Percentiles rank a stretch among this genome's conserved stretches.
These are phyloP conservation scores for Zaprionus vittiger DNA, from an alignment of 1,140 invertebrate species.

Conservation along the genomic window DNA sequence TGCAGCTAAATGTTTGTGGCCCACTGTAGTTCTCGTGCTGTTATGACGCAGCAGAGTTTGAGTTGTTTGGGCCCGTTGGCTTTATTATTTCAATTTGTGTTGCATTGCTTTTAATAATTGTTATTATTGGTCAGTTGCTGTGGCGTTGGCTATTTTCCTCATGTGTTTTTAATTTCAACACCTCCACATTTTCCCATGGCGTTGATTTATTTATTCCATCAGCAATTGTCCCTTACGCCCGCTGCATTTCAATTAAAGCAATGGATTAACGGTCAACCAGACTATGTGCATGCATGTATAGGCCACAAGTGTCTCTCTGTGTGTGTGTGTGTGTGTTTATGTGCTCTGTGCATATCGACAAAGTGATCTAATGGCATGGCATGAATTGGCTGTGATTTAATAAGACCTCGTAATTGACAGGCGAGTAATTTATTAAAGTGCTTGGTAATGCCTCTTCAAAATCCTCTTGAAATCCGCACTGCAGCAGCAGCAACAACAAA, in stretches of 20 bases:
- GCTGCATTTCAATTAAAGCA: slow-evolving; percentile 50
- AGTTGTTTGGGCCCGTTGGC: slow-evolving; percentile 41
- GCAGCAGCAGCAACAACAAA: slow-evolving; percentile 27
- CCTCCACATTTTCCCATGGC: slow-evolving; percentile 45
- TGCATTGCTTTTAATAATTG: slow-evolving; percentile 80
- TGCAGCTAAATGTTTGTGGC: background rate
- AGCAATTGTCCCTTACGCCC: slow-evolving; percentile 31
- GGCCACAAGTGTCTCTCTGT: background rate
- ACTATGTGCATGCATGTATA: background rate
- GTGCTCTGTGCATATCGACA: background rate
- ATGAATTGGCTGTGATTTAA: slow-evolving; percentile 50
- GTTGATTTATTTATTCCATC: slow-evolving; percentile 43
- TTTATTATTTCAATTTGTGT: slow-evolving; percentile 77
- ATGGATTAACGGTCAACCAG: slow-evolving; percentile 30
- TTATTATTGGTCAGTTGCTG: slow-evolving; percentile 61
- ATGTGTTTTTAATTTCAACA: slow-evolving; percentile 63
- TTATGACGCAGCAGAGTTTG: slow-evolving; percentile 27
- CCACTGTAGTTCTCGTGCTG: slow-evolving; percentile 41
- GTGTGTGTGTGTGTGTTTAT: background rate
- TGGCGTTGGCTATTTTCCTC: slow-evolving; percentile 46
- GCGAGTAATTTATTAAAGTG: slow-evolving; percentile 76
- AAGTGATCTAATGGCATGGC: background rate
- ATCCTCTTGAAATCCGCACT: slow-evolving; percentile 48
- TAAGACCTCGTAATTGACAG: slow-evolving; percentile 58
- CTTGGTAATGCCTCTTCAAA: slow-evolving; percentile 63